Evolutionary conservation across 2,888 invertebrate genomes (phyloP), one percentile per base, ranked within the genome.

Genomic region (Sabatieria punctata): DNA sequence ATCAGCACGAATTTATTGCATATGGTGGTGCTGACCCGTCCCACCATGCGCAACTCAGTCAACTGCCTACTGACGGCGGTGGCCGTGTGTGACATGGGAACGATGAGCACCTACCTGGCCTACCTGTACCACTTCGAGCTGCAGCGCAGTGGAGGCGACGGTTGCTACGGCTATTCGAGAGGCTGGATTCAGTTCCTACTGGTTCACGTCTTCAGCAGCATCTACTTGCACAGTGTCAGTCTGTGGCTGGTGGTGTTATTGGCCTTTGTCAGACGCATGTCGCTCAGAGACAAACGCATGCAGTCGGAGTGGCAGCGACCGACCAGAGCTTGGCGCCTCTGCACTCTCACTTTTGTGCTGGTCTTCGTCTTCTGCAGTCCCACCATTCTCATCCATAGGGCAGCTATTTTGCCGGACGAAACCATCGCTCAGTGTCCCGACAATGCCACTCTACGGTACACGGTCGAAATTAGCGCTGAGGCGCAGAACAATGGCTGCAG

Each of bases 191-290:
- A 52, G 47, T 60, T 57, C 42, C 53, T 61, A 11, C 49, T 59
- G 36, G 52, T 56, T 50, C 60, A 61, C 51, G 57, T 58, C 24
- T 52, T 59, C 38, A 44, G 57, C 43, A 53, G 52, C 46, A 61
- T 61, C 45, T 54, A 56, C 26, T 53, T 61, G 27, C 61, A 61
- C 52, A 59, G 59, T 11, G 57, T 59, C 24, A 57, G 57, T 1
- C 52, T 61, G 37, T 61, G 61, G 45, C 48, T 61, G 30, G 57
- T 59, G 18, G 61, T 61, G 1, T 55, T 54, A n/a, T 57, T 61
- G 60, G 60, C 61, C 13, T 59, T 61, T 48, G 52, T 61, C 21
- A 47, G 61, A 41, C 30, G 55, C 23, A 61, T 60, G 60, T 57
- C 61, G n/a, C 50, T 61, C 19, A 48, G 57, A n/a, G 48, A 57